Conservation (phyloP, 2,797 vertebrate species). For the Muraenolepis orangiensis region DNA sequence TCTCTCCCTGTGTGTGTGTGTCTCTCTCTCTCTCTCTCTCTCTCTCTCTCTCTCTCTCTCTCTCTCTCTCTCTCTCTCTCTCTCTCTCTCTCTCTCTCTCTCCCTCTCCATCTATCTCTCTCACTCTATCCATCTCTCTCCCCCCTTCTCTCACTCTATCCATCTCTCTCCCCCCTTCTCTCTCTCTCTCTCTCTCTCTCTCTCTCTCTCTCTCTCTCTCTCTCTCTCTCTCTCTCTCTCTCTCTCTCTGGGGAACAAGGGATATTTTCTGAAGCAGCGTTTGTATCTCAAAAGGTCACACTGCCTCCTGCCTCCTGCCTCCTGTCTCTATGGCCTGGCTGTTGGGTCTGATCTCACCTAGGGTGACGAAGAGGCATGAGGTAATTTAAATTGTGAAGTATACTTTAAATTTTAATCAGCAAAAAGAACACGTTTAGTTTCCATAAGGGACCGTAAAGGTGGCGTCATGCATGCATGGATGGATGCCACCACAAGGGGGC, state of each 20-base stretch:
- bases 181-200: conserved; percentile 14
- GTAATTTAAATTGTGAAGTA: background rate
- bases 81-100: no score
- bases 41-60: no score
- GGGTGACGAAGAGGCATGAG: background rate
- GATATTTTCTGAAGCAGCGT: conserved; percentile 70
- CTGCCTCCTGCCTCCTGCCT: background rate
- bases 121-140: no score
- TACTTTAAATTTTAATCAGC: background rate
- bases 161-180: no score
- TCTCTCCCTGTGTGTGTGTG: no score
- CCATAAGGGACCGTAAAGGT: conserved; percentile 76
- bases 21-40: no score
- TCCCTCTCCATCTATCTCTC: no score
- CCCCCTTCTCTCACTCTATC: no score
- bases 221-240: no score
- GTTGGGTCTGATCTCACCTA: background rate
- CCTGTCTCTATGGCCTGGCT: background rate
- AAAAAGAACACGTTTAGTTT: background rate
- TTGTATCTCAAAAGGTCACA: conserved; percentile 60
- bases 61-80: background rate
- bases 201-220: background rate
- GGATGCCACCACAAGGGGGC: conserved; percentile 78
- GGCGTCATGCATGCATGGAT: conserved; percentile 79
- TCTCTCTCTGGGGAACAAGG: background rate